Conservation (phyloP, 2,797 vertebrate genomes). For the Philypnodon macrostomus region DNA sequence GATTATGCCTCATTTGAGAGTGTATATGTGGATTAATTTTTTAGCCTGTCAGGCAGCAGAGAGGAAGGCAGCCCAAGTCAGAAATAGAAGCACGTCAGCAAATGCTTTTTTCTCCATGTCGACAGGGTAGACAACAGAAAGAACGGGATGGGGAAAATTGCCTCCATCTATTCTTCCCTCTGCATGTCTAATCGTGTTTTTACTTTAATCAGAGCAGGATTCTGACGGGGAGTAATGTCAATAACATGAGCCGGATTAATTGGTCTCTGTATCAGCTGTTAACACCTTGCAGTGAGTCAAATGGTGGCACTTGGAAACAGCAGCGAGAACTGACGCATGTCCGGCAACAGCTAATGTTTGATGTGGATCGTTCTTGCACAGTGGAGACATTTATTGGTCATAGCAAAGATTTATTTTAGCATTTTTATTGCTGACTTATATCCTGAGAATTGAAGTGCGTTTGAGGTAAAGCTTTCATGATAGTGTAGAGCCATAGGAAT, state of each 20-base stretch:
- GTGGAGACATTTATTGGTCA: not conserved
- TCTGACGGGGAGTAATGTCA: constrained; percentile 14
- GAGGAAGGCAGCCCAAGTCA: constrained; percentile 17
- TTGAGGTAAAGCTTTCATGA: too few relatives aligned
- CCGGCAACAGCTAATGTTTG: constrained; percentile 19
- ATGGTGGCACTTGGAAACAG: constrained; percentile 16
- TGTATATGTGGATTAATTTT: constrained; percentile 41
- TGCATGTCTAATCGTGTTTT: constrained; percentile 18
- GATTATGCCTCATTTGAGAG: constrained; percentile 34
- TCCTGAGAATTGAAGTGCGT: too few relatives aligned
- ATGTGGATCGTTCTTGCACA: constrained; percentile 8
- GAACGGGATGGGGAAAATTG: constrained; percentile 27
- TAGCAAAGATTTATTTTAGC: not conserved
- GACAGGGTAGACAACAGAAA: constrained; percentile 21
- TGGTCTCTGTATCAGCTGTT: constrained; percentile 40
- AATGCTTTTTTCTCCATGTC: constrained; percentile 14
- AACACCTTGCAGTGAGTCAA: constrained; percentile 41
- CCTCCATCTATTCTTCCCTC: constrained; percentile 26
- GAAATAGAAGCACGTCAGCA: constrained; percentile 48
- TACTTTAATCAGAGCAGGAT: constrained; percentile 15
- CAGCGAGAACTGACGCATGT: constrained; percentile 26
- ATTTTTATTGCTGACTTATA: not conserved
- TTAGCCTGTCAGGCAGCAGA: constrained; percentile 31
- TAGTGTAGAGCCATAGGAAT: too few relatives aligned
- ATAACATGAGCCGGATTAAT: constrained; percentile 37